phyloP scores from a whole-genome alignment of 2,888 invertebrate genomes.

The Cryptus armator region DNA sequence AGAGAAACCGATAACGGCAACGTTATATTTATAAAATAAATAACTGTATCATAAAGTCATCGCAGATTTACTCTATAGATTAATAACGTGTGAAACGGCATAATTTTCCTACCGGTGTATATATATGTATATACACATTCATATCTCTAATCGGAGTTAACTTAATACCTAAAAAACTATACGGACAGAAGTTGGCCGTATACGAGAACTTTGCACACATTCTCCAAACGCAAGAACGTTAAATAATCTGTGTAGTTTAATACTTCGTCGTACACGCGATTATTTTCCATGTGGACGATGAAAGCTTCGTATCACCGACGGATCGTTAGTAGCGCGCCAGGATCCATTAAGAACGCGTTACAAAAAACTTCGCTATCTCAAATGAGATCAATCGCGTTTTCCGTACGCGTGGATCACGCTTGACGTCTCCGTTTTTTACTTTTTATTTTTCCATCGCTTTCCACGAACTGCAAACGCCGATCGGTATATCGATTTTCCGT shows the following conservation, averaged over 20 bases:
- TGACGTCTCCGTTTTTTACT: slow-evolving; percentile 4
- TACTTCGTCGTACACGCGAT: slow-evolving; percentile 46
- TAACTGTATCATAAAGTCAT: slow-evolving; percentile 61
- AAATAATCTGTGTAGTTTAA: neutral
- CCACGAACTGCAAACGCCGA: slow-evolving; percentile 24
- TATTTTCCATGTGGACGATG: neutral
- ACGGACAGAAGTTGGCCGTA: slow-evolving; percentile 39
- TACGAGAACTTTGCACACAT: slow-evolving; percentile 27
- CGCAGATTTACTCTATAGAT: slow-evolving; percentile 39
- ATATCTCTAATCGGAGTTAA: neutral
- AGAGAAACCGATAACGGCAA: slow-evolving; percentile 47
- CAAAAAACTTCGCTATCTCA: slow-evolving; percentile 28
- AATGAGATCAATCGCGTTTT: slow-evolving; percentile 26
- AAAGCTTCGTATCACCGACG: neutral
- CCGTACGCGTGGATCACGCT: slow-evolving; percentile 14
- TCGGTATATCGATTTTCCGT: slow-evolving; percentile 48
- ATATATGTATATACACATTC: neutral
- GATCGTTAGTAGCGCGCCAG: slow-evolving; percentile 35
- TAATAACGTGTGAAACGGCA: slow-evolving; percentile 20
- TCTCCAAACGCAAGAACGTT: neutral
- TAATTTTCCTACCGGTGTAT: neutral
- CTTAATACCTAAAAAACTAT: neutral
- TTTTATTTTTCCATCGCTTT: slow-evolving; percentile 16
- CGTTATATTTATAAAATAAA: slow-evolving; percentile 65
- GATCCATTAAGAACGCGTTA: slow-evolving; percentile 43